Evolutionary conservation across 2,888 invertebrate genomes (phyloP), one percentile per base, ranked within the genome.

Genomic region (Notodonta dromedarius): DNA sequence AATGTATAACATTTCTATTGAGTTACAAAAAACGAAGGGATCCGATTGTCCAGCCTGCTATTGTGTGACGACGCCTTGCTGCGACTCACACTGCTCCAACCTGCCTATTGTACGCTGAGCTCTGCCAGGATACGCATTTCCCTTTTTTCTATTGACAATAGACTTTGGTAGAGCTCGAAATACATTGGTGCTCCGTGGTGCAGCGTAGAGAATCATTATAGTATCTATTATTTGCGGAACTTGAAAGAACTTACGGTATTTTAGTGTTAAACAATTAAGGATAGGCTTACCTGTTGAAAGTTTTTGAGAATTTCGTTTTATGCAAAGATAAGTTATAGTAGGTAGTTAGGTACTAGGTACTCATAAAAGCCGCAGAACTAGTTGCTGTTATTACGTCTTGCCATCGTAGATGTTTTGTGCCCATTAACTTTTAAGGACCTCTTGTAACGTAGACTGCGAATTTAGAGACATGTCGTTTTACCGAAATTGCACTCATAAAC

Each of bases 1-100:
- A 93, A 91, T 87, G 85, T 89, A 92, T 91, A 91, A 92, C 91
- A 91, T 92, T 93, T 93, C 91, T 93, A 92, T 93, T 90, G 89
- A 87, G 82, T 83, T 83, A 92, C 89, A 93, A 56, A 93, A 93
- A 93, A 93, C 87, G 79, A 83, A 83, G 85, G 86, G 83, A 83
- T 88, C 86, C 82, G 91, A 92, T 91, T 90, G 91, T 92, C 88
- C 89, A 87, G 79, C 71, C 80, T 84, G 88, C 87, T 88, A 89
- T 91, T 92, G 90, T 91, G 83, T 83, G 80, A 83, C 85, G 90
- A 91, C 89, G 84, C 84, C 91, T 86, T 82, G 89, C 90, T 91
- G 92, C 75, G 88, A 70, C 74, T 75, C 77, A 77, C 60, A 59
- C 71, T 74, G 77, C 73, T 71, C 75, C 73, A 70, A 77, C 72